These are phyloP conservation scores for Drosophila sp. DNA, from an alignment of 1,140 invertebrate species.

Conservation along the genomic window DNA sequence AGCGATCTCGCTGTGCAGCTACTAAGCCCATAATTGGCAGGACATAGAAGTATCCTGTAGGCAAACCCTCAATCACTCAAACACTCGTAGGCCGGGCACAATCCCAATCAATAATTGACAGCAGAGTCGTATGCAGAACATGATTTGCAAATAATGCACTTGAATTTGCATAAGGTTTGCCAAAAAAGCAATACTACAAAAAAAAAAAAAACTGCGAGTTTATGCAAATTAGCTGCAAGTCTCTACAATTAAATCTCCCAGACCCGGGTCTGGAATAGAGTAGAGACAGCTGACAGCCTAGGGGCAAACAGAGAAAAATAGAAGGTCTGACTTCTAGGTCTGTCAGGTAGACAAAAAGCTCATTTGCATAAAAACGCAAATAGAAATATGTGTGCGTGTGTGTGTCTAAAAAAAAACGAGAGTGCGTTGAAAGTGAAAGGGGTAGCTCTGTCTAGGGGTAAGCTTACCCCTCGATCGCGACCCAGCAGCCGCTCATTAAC, in stretches of 20 bases:
- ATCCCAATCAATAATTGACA: slow-evolving; percentile 70
- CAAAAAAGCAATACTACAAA: slow-evolving; percentile 49
- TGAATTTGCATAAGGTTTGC: slow-evolving; percentile 80
- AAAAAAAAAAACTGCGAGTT: slow-evolving; percentile 52
- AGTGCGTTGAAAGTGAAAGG: slow-evolving; percentile 66
- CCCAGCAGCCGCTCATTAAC: slow-evolving; percentile 67
- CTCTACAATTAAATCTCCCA: slow-evolving; percentile 70
- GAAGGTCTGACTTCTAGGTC: slow-evolving; percentile 15
- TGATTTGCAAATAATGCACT: slow-evolving; percentile 84
- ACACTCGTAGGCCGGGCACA: slow-evolving; percentile 27
- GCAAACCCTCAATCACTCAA: slow-evolving; percentile 55
- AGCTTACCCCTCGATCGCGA: slow-evolving; percentile 37
- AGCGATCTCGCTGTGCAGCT: slow-evolving; percentile 3
- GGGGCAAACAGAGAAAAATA: slow-evolving; percentile 27
- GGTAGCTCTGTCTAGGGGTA: slow-evolving; percentile 43
- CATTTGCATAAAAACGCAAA: slow-evolving; percentile 76
- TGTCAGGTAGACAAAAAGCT: slow-evolving; percentile 72
- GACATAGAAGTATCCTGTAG: background rate
- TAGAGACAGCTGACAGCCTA: slow-evolving; percentile 34
- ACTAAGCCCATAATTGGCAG: slow-evolving; percentile 72
- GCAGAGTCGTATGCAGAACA: slow-evolving; percentile 71
- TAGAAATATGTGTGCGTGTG: slow-evolving; percentile 5
- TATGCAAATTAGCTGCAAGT: slow-evolving; percentile 70
- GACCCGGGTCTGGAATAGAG: background rate
- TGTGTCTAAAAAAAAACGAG: slow-evolving; percentile 56